phyloP scores from a whole-genome alignment of 2,888 invertebrate genomes.

The Pachliopta kotzebuea region DNA sequence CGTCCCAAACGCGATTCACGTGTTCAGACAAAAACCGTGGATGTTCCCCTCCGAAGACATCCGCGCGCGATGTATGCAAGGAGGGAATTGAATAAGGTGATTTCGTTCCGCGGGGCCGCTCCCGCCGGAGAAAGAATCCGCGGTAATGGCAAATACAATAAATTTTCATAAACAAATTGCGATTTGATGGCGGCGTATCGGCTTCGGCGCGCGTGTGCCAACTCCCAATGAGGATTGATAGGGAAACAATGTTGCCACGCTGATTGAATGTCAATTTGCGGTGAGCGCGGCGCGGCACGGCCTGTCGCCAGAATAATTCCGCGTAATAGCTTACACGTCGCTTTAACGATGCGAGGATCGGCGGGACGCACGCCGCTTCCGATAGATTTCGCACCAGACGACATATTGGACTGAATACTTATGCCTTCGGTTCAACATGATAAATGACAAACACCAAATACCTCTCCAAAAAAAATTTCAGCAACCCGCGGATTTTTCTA shows the following conservation, averaged over 20 bases:
- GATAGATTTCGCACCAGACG: constrained; percentile 31
- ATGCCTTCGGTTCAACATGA: constrained; percentile 20
- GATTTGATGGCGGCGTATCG: constrained; percentile 76
- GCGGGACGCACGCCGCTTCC: constrained; percentile 39
- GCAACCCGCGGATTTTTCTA: too few species aligned
- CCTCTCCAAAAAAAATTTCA: too few species aligned
- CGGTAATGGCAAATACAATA: constrained; percentile 80
- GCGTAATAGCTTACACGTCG: constrained; percentile 64
- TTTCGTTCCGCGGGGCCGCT: constrained; percentile 75
- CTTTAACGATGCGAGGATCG: constrained; percentile 66
- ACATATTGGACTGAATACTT: constrained; percentile 28
- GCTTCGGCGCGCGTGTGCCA: constrained; percentile 57
- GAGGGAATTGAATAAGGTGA: constrained; percentile 81
- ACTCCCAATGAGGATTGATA: constrained; percentile 78
- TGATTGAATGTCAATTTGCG: constrained; percentile 79
- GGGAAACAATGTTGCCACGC: constrained; percentile 77
- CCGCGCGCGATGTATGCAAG: constrained; percentile 78
- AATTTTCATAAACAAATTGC: constrained; percentile 82
- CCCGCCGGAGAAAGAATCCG: constrained; percentile 75
- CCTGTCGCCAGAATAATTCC: constrained; percentile 53
- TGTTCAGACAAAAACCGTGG: constrained; percentile 74
- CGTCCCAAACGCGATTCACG: constrained; percentile 76
- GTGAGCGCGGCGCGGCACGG: constrained; percentile 46
- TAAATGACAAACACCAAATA: constrained; percentile 14
- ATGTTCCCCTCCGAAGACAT: constrained; percentile 65